These are phyloP conservation scores for Lepidurus arcticus DNA, from an alignment of 1,140 invertebrate genomes.

Conservation along the genomic window DNA sequence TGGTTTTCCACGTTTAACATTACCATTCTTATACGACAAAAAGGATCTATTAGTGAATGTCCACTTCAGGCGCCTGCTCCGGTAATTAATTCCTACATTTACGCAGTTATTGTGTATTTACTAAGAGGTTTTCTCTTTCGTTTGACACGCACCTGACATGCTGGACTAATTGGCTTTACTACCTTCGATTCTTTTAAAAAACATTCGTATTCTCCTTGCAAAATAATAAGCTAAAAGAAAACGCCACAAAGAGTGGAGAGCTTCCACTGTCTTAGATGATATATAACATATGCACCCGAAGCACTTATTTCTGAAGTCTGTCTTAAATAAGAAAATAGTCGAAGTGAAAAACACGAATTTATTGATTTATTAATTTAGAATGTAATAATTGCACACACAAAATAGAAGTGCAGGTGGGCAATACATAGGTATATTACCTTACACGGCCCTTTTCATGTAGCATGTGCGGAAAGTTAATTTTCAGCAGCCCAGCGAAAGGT, in stretches of 20 bases:
- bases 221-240: too few species aligned
- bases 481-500: constrained; percentile 31
- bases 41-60: background rate
- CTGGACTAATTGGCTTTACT: background rate
- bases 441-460: background rate
- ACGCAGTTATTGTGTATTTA: background rate
- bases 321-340: too few species aligned
- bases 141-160: background rate
- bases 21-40: background rate
- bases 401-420: too few species aligned
- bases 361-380: too few species aligned
- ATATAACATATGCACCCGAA: too few species aligned
- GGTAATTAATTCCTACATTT: background rate
- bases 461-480: background rate
- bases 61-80: background rate
- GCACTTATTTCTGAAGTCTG: too few species aligned
- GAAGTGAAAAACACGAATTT: too few species aligned
- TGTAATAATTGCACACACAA: too few species aligned
- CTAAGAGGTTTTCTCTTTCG: background rate
- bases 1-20: background rate
- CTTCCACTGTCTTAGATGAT: too few species aligned
- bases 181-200: too few species aligned
- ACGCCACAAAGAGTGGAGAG: too few species aligned
- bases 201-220: too few species aligned
- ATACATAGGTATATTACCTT: background rate